Conservation (phyloP, 1,140 invertebrate genomes). For the Lethocerus indicus region DNA sequence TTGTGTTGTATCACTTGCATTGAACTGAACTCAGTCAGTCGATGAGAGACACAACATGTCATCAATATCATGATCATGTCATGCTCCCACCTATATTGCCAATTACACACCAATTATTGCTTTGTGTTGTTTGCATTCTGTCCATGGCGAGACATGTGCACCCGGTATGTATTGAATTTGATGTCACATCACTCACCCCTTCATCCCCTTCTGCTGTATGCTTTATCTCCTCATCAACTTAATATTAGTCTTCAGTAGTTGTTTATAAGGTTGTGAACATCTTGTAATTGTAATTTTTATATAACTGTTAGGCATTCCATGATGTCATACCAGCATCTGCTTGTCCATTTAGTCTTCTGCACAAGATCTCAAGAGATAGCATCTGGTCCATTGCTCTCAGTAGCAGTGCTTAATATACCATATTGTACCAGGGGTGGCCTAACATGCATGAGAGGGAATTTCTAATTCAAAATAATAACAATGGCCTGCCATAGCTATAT, state of each 20-base stretch:
- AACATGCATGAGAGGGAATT: too few relatives aligned
- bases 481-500: too few relatives aligned
- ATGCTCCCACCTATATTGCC: conserved; percentile 3
- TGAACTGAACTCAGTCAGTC: neutral
- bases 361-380: too few relatives aligned
- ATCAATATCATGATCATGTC: neutral
- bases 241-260: neutral
- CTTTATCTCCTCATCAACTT: neutral
- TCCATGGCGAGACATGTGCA: conserved; percentile 12
- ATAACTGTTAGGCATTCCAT: neutral
- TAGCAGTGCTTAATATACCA: too few relatives aligned
- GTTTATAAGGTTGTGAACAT: neutral
- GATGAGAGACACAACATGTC: neutral
- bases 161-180: conserved; percentile 14
- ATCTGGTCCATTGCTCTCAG: too few relatives aligned
- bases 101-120: conserved; percentile 12
- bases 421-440: too few relatives aligned
- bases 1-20: neutral
- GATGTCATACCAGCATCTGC: neutral
- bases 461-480: too few relatives aligned
- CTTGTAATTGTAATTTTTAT: neutral
- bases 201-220: neutral
- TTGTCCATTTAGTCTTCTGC: too few relatives aligned
- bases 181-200: neutral
- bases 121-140: conserved; percentile 13